These are phyloP conservation scores for Phthorimaea operculella DNA, from an alignment of 1,140 invertebrate genomes.

Conservation along the genomic window DNA sequence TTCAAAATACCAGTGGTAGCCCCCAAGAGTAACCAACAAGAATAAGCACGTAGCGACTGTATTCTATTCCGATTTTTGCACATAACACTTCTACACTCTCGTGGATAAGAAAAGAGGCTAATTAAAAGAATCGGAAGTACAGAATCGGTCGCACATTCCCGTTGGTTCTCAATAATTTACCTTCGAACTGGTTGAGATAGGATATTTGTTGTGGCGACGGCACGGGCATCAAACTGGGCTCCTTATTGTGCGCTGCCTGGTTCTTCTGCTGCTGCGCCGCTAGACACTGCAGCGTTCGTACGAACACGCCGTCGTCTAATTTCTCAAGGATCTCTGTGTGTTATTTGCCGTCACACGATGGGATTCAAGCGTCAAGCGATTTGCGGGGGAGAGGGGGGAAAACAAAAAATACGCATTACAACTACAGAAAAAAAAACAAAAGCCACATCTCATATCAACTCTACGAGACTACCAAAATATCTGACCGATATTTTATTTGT, in stretches of 20 bases:
- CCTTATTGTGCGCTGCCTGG: conserved; percentile 71
- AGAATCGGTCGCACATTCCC: no score
- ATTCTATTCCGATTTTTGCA: no score
- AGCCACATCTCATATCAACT: conserved; percentile 28
- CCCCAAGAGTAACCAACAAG: background rate
- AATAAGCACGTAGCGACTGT: background rate
- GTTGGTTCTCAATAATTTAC: conserved; percentile 30
- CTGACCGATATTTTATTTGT: no score
- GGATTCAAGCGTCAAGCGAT: conserved; percentile 65
- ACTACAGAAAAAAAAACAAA: conserved; percentile 61
- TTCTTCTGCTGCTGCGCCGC: conserved; percentile 79
- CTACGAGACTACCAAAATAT: no score
- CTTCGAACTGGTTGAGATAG: conserved; percentile 95
- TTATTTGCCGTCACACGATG: conserved; percentile 59
- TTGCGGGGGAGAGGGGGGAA: conserved; percentile 56
- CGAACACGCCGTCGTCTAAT: conserved; percentile 81
- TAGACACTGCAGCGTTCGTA: conserved; percentile 81
- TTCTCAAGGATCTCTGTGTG: conserved; percentile 63
- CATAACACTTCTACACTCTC: background rate
- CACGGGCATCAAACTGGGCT: conserved; percentile 94
- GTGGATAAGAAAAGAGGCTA: background rate
- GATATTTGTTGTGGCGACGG: conserved; percentile 96
- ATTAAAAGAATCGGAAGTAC: no score
- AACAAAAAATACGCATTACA: conserved; percentile 68
- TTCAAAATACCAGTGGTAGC: background rate